These are phyloP conservation scores for Zaprionus obscuricornis DNA, from an alignment of 2,888 invertebrate genomes.

Conservation along the genomic window DNA sequence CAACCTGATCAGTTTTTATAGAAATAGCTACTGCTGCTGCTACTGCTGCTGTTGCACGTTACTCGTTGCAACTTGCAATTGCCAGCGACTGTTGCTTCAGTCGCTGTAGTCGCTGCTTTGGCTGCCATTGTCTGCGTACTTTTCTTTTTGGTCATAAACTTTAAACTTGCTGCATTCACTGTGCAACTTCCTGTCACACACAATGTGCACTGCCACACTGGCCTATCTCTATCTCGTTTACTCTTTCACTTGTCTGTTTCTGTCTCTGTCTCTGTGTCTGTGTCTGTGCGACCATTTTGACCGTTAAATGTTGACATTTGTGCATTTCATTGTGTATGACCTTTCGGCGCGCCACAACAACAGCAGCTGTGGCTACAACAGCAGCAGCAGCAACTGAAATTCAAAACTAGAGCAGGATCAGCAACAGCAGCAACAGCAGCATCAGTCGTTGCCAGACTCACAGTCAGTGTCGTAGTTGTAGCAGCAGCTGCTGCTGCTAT, in stretches of 20 bases:
- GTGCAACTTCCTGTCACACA: constrained; percentile 59
- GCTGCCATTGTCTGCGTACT: constrained; percentile 56
- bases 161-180: constrained; percentile 62
- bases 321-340: constrained; percentile 76
- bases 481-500: constrained; percentile 4
- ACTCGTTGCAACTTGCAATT: constrained; percentile 24
- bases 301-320: constrained; percentile 78
- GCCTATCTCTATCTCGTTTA: constrained; percentile 8
- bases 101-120: too few relatives aligned
- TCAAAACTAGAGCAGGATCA: constrained; percentile 22
- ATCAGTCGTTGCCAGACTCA: not conserved
- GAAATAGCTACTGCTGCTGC: constrained; percentile 11
- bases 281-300: constrained; percentile 63
- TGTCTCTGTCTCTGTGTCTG: constrained; percentile 22
- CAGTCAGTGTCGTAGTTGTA: constrained; percentile 12
- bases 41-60: constrained; percentile 30
- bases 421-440: constrained; percentile 17
- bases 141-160: constrained; percentile 68
- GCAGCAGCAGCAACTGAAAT: constrained; percentile 17
- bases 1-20: constrained; percentile 69
- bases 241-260: constrained; percentile 11
- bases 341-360: constrained; percentile 66
- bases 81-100: not conserved
- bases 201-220: constrained; percentile 55
- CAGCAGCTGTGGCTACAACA: constrained; percentile 40